phyloP scores from a whole-genome alignment of 2,113 vertebrate genomes.

The Daboia siamensis region DNA sequence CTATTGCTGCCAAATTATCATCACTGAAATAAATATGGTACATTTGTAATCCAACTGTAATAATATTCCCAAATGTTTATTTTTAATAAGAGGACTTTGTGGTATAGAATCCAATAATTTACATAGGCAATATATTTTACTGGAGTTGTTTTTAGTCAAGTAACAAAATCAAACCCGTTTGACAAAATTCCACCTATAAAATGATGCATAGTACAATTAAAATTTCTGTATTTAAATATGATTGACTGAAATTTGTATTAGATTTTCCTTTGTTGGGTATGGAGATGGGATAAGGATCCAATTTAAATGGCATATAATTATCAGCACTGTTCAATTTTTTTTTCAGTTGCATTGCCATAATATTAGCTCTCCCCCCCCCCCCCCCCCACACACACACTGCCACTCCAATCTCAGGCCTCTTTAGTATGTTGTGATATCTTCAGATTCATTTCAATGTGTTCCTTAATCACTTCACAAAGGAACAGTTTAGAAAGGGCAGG shows the following conservation, averaged over 20 bases:
- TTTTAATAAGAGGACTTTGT: neutral
- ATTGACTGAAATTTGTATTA: neutral
- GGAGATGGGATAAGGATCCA: neutral
- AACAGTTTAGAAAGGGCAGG: neutral
- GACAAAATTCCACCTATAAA: neutral
- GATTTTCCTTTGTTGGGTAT: neutral
- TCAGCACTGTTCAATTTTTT: neutral
- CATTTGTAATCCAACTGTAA: neutral
- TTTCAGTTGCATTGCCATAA: neutral
- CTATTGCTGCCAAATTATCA: neutral
- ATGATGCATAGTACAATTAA: neutral
- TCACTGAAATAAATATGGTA: neutral
- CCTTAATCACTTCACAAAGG: neutral
- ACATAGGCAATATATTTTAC: neutral
- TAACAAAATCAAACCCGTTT: conserved; percentile 5
- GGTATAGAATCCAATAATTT: neutral
- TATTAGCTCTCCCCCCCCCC: neutral
- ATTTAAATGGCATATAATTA: neutral
- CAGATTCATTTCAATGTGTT: neutral
- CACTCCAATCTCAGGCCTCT: neutral
- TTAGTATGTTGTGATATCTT: neutral
- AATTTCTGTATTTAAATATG: neutral
- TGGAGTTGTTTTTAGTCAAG: neutral
- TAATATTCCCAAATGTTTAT: neutral
- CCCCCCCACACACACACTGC: too few species aligned